Evolutionary conservation across 1,140 invertebrate species (phyloP), one percentile per base, ranked within the genome.

Genomic region (Macrosteles quadrilineatus): DNA sequence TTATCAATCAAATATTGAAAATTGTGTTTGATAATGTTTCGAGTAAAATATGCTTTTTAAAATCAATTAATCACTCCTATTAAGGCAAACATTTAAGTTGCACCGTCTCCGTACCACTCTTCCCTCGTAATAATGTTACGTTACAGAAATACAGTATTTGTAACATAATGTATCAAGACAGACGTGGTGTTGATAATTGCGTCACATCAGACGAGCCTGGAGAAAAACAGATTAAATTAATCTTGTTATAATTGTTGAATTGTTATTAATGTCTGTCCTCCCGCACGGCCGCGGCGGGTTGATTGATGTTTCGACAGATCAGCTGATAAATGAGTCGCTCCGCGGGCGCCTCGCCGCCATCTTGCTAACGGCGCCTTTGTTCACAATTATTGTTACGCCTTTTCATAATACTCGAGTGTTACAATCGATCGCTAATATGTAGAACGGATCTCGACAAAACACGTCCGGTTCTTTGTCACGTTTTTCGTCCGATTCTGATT

Each of bases 231-330:
- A 17, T 50, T 19, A 50, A 50, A 50, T 50, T 50, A 50, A 11
- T 50, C 47, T 50, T 50, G 47, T 6, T 50, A 21, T 50, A 50
- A 50, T 50, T 50, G 47, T 50, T 19, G 47, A 19, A 19, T 50
- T 50, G 47, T 50, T 50, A 50, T 50, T 50, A 50, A 50, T 50
- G 47, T 17, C 47, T 21, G 14, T 19, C 47, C 47, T 50, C 47
- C 47, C 47, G 47, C 47, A n/a, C 47, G 47, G 47, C 47, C 3
- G 14, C 47, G 14, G 21, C 47, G 14, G 47, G 4, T 21, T 50
- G 47, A 50, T 50, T 50, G 47, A 50, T 50, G 47, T 50, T 50
- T 50, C 47, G 47, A 50, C 47, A 50, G 47, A 50, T 50, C 47
- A 50, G 14, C 47, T 50, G 47, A 50, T 50, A 50, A 50, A 50